Percentiles rank a stretch among this genome's conserved stretches.
phyloP scores from a whole-genome alignment of 2,888 invertebrate genomes.

The Nematopogon swammerdamellus region DNA sequence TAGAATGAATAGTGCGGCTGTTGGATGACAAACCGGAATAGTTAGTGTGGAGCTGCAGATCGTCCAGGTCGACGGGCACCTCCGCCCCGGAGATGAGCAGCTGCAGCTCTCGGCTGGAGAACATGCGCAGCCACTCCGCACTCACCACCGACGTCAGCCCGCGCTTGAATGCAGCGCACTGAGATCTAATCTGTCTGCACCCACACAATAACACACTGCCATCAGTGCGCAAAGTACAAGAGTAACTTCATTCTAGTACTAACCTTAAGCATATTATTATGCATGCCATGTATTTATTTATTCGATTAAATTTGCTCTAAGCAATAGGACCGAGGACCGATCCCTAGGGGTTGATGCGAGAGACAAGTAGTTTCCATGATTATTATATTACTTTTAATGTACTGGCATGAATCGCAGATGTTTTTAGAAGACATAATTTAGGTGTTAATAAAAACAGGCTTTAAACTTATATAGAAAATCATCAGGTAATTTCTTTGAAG shows the following conservation, averaged over 20 bases:
- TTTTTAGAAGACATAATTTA: too few species aligned
- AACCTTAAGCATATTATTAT: not conserved
- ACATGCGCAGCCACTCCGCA: constrained; percentile 92
- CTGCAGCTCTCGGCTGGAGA: constrained; percentile 88
- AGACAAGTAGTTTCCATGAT: too few species aligned
- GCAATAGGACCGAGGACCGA: too few species aligned
- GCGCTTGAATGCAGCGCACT: constrained; percentile 84
- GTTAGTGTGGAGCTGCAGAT: constrained; percentile 81
- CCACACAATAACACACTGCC: too few species aligned
- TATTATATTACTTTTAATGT: too few species aligned
- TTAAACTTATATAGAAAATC: too few species aligned
- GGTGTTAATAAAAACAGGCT: too few species aligned
- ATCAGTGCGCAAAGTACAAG: constrained; percentile 4
- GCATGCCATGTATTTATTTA: not conserved
- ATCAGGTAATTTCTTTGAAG: too few species aligned
- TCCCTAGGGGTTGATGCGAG: too few species aligned
- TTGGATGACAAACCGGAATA: constrained; percentile 74
- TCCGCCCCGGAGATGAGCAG: constrained; percentile 95
- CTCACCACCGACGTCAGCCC: constrained; percentile 90
- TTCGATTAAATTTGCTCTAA: not conserved
- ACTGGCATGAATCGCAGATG: too few species aligned
- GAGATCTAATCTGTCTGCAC: constrained; percentile 72
- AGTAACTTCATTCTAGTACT: not conserved
- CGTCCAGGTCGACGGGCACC: constrained; percentile 89
- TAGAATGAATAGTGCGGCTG: too few species aligned